phyloP scores from a whole-genome alignment of 1,140 invertebrate species.

The Proales similis region DNA sequence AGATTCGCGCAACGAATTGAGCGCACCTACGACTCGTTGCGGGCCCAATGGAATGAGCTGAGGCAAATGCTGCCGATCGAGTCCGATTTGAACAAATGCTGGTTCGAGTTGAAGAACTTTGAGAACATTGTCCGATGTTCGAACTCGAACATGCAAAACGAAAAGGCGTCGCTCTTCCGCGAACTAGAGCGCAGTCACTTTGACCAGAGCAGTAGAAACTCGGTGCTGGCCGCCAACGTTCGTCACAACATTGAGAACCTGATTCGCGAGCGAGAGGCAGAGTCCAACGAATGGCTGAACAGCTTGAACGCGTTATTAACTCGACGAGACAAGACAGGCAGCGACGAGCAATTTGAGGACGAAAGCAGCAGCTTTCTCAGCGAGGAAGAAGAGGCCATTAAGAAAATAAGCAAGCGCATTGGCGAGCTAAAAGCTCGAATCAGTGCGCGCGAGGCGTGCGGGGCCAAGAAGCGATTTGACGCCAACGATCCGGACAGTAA shows the following conservation, averaged over 20 bases:
- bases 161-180: slow-evolving; percentile 19
- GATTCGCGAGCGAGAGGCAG: background rate
- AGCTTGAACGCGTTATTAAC: background rate
- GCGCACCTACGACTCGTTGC: slow-evolving; percentile 19
- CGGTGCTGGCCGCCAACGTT: background rate
- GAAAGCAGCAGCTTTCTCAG: slow-evolving; percentile 19
- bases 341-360: too few species aligned
- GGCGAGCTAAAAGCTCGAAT: slow-evolving; percentile 8
- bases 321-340: too few species aligned
- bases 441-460: background rate
- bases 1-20: slow-evolving; percentile 16
- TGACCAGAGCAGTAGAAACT: background rate
- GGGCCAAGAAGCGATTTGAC: slow-evolving; percentile 5
- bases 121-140: slow-evolving; percentile 9
- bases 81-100: slow-evolving; percentile 1
- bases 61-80: slow-evolving; percentile 1
- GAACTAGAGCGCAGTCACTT: slow-evolving; percentile 11
- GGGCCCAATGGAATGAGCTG: slow-evolving; percentile 17
- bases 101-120: slow-evolving; percentile 35
- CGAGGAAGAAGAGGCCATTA: slow-evolving; percentile 30
- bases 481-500: slow-evolving; percentile 22
- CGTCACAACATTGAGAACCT: slow-evolving; percentile 17
- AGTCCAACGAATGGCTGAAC: background rate
- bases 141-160: slow-evolving; percentile 23
- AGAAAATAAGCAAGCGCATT: slow-evolving; percentile 27